These are phyloP conservation scores for Scaptomyza parva DNA, from an alignment of 2,888 invertebrate species.

Conservation along the genomic window DNA sequence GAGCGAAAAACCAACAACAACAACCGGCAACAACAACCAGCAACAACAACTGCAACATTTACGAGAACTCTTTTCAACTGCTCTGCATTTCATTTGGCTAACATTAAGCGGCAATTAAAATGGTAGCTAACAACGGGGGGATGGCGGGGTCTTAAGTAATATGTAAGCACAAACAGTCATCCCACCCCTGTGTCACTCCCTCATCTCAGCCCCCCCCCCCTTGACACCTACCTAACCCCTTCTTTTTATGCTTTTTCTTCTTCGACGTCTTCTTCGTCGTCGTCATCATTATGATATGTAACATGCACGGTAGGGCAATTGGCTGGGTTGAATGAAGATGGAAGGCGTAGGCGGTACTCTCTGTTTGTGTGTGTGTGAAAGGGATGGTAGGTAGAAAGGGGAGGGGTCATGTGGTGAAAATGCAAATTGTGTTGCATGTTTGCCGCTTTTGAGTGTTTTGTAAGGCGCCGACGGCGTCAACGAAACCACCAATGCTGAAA, in stretches of 20 bases:
- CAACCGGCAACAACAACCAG: no score
- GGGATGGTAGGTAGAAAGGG: no score
- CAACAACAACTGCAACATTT: neutral
- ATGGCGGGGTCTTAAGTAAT: conserved; percentile 3
- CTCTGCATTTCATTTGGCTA: conserved; percentile 48
- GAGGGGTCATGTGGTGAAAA: conserved; percentile 30
- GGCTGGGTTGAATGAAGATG: neutral
- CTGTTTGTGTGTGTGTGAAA: neutral
- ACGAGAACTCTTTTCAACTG: conserved; percentile 34
- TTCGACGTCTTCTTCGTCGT: neutral
- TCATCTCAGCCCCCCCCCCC: neutral
- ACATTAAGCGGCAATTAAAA: conserved; percentile 67
- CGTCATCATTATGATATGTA: conserved; percentile 8
- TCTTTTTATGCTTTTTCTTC: neutral
- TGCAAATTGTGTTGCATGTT: conserved; percentile 65
- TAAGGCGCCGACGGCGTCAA: conserved; percentile 55
- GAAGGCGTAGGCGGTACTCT: neutral
- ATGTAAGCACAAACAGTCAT: conserved; percentile 16
- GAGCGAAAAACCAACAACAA: conserved; percentile 24
- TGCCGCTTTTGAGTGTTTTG: conserved; percentile 56
- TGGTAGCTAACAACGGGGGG: conserved; percentile 35
- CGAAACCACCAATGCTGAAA: conserved; percentile 42
- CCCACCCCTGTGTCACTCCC: no score
- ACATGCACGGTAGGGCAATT: conserved; percentile 17
- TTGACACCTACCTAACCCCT: neutral